Conservation (phyloP, 2,113 vertebrate genomes). For the Melanotaenia duboulayi region DNA sequence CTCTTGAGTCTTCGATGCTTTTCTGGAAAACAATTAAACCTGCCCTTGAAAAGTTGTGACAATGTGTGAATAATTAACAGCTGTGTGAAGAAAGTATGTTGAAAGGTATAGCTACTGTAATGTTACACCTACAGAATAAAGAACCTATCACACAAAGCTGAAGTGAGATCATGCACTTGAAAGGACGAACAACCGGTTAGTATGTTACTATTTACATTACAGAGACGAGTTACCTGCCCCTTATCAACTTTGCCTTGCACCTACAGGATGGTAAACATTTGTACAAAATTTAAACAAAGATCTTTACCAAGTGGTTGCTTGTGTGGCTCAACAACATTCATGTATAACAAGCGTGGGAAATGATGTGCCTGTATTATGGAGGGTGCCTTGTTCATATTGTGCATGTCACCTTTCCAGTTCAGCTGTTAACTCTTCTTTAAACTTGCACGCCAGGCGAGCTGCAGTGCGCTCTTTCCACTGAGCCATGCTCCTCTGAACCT, state of each 20-base stretch:
- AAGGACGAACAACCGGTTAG: conserved; percentile 42
- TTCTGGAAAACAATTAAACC: conserved; percentile 64
- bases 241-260: conserved; percentile 79
- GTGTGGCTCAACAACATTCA: neutral
- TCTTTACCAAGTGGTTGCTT: neutral
- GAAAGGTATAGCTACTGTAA: neutral
- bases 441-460: conserved; percentile 74
- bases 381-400: neutral
- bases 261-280: conserved; percentile 66
- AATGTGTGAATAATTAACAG: neutral
- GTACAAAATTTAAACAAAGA: conserved; percentile 5
- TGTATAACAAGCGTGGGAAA: neutral
- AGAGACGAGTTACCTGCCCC: conserved; percentile 74
- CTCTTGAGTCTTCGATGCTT: conserved; percentile 48
- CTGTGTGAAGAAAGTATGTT: neutral
- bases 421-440: conserved; percentile 76
- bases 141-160: neutral
- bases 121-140: conserved; percentile 21
- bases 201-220: conserved; percentile 19
- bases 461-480: conserved; percentile 82
- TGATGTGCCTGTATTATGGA: neutral
- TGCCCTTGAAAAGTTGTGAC: conserved; percentile 3
- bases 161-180: conserved; percentile 38
- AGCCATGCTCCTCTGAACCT: conserved; percentile 78
- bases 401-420: conserved; percentile 80